Evolutionary conservation across 2,797 vertebrate species (phyloP).

Genomic region (Phrynocephalus vlangalii): DNA sequence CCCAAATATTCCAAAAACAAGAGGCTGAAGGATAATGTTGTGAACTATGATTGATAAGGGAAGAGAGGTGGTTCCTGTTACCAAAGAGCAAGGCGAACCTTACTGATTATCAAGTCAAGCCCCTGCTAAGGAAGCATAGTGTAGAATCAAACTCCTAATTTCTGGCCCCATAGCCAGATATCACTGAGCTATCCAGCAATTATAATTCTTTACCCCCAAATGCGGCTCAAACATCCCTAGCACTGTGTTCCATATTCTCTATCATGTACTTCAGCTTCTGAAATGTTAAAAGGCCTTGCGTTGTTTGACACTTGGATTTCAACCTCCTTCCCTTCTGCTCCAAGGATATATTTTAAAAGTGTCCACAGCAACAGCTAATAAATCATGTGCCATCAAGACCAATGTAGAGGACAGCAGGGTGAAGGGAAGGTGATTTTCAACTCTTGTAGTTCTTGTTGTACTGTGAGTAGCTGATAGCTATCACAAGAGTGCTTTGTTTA

Average conservation of each 20-base stretch:
- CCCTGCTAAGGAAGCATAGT: too few relatives aligned
- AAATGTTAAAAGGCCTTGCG: not conserved
- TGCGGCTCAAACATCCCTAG: not conserved
- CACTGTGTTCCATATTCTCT: not conserved
- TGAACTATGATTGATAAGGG: not conserved
- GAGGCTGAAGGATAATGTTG: not conserved
- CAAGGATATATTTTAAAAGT: not conserved
- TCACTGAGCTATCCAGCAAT: too few relatives aligned
- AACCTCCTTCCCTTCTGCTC: not conserved
- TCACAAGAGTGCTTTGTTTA: not conserved
- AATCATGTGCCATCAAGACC: not conserved
- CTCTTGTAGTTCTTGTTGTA: not conserved
- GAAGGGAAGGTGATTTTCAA: not conserved
- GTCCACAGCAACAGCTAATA: not conserved
- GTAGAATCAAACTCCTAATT: too few relatives aligned
- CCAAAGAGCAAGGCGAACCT: too few relatives aligned
- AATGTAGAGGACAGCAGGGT: not conserved
- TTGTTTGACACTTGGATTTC: too few relatives aligned
- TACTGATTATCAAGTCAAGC: too few relatives aligned
- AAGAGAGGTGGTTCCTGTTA: not conserved
- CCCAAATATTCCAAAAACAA: not conserved
- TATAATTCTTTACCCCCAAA: not conserved
- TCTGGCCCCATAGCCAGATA: too few relatives aligned
- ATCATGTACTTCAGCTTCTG: too few relatives aligned
- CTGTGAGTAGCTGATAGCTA: slow-evolving; percentile 16